phyloP scores from a whole-genome alignment of 2,888 invertebrate genomes.

The Conchocele bisecta region DNA sequence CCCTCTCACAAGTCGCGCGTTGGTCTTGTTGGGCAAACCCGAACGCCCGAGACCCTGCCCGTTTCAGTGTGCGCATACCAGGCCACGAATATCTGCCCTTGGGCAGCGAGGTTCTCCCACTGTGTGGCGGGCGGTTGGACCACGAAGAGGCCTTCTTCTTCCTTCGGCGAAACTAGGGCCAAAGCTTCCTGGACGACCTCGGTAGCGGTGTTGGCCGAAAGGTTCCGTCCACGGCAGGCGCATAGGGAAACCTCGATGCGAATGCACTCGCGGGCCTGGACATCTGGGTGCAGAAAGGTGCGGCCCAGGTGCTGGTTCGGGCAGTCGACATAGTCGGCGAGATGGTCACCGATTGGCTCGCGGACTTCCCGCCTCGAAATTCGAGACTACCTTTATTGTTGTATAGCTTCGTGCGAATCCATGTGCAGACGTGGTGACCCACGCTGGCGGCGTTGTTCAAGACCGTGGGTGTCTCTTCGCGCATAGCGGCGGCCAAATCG shows the following conservation, averaged over 20 bases:
- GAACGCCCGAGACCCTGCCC: too few species aligned
- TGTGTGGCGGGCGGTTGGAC: too few species aligned
- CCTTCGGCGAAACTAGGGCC: too few species aligned
- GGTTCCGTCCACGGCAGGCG: neutral
- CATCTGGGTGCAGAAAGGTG: neutral
- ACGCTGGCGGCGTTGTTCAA: neutral
- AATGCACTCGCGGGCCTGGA: too few species aligned
- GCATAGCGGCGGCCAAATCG: slow-evolving; percentile 3
- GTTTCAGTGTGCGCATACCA: too few species aligned
- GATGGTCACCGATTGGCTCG: neutral
- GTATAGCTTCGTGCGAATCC: neutral
- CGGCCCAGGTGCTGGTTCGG: neutral
- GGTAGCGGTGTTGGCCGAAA: neutral
- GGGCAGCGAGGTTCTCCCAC: too few species aligned
- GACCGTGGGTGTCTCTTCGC: neutral
- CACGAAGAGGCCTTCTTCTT: too few species aligned
- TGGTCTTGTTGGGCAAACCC: too few species aligned
- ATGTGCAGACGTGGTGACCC: slow-evolving; percentile 4
- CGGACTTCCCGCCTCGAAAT: neutral
- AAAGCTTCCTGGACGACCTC: too few species aligned
- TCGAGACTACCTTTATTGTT: neutral
- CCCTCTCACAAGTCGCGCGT: neutral
- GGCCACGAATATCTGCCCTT: too few species aligned
- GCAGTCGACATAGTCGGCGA: neutral
- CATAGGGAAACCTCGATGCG: too few species aligned